Evolutionary conservation across 2,797 vertebrate species (phyloP), one percentile per base, ranked within the genome.

Genomic region (Pterois miles): DNA sequence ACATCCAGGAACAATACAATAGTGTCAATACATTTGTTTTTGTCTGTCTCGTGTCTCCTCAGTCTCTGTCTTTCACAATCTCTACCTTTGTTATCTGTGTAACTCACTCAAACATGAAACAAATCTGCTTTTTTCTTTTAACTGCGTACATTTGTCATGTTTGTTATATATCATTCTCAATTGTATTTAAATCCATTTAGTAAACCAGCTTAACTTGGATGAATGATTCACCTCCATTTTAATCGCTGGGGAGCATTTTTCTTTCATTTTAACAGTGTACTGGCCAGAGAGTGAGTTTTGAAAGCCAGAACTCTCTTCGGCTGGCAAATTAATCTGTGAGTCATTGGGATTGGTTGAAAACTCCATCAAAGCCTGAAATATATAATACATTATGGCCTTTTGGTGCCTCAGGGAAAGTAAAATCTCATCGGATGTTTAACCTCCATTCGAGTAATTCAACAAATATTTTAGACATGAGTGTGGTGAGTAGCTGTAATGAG

Each of bases 331-430:
- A 54, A 81, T 83, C 67, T 25, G 22, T 86, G 78, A 87, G 60
- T 84, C 77, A 85, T 2, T 66, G 78, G 40, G 63, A 72, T 68
- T 23, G 74, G 80, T 82, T 40, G 54, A 82, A 75, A n/a, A n/a
- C n/a, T n/a, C n/a, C n/a, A n/a, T n/a, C n/a, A n/a, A n/a, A 71
- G 22, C 65, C 23, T 58, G 50, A 20, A 48, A 62, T 46, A 69
- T 69, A 60, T 36, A 29, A 59, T 36, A 4, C 8, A 62, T 54
- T 38, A 64, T 57, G 65, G 23, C 23, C 9, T 23, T 68, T 66
- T 73, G 52, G 56, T 60, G n/a, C 57, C 50, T 43, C 22, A 25
- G 43, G 27, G 3, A 63, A 76, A 85, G 16, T 53, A 12, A 74
- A 75, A 60, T 66, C 59, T 85, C 81, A 88, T 34, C 9, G 10